Conservation (phyloP, 2,888 invertebrate species). For the Sinhomidia bicolor region DNA sequence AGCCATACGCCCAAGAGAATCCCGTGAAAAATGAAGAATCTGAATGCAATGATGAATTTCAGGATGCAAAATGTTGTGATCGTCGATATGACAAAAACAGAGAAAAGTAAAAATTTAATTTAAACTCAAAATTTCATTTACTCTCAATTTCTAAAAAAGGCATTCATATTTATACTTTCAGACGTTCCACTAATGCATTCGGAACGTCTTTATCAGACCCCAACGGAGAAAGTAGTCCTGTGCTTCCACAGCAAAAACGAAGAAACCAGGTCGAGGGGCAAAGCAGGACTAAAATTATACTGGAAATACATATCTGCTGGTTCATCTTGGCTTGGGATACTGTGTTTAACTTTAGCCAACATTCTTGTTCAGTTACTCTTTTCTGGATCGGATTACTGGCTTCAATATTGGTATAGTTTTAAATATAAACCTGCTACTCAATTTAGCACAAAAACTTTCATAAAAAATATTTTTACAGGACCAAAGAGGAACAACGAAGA, state of each 20-base stretch:
- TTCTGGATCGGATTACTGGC: conserved; percentile 71
- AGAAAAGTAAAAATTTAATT: neutral
- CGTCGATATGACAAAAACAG: conserved; percentile 46
- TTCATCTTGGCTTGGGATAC: conserved; percentile 85
- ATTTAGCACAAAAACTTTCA: neutral
- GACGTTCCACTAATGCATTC: conserved; percentile 51
- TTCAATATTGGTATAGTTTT: conserved; percentile 75
- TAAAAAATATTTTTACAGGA: conserved; percentile 51
- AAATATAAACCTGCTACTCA: too few relatives aligned
- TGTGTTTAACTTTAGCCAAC: conserved; percentile 85
- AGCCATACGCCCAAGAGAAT: conserved; percentile 72
- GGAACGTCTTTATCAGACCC: conserved; percentile 61
- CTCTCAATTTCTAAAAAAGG: too few relatives aligned
- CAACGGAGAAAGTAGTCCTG: conserved; percentile 32
- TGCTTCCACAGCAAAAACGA: conserved; percentile 63
- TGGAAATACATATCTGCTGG: conserved; percentile 84
- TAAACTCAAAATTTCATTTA: too few relatives aligned
- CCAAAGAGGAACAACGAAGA: conserved; percentile 65
- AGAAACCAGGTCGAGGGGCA: conserved; percentile 73
- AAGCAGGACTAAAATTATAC: conserved; percentile 69
- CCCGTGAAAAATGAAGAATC: conserved; percentile 69
- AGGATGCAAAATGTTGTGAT: conserved; percentile 71
- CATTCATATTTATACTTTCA: too few relatives aligned
- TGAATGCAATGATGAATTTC: conserved; percentile 73
- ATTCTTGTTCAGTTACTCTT: conserved; percentile 78